Base-by-base conservation (phyloP, 1,140 invertebrate genomes). In the Achatina immaculata region DNA sequence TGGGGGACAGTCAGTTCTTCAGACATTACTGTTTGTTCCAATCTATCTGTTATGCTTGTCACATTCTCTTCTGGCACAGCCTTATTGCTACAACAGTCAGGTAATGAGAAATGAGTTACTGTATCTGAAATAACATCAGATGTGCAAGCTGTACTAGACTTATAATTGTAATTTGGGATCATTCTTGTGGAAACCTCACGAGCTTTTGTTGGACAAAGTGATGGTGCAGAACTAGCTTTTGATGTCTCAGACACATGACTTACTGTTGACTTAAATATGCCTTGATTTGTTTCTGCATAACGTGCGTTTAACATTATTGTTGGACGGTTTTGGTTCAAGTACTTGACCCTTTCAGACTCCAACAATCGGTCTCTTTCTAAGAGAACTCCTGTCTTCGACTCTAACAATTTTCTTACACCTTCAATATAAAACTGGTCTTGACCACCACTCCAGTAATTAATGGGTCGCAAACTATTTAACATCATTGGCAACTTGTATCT, bases 371-470 rank as follows among this genome's bases (percentile, higher is more conserved):
- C 71, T 73, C 71, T 43, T 34, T 73, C 40, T 34, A 73, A 34
- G 3, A 73, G 43, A 2, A 51, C 0, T 34, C 40, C 31, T 73
- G 28, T 31, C 42, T 48, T 73, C 4, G 43, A 73, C 28, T 73
- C 71, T 73, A 73, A 28, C 21, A 73, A 48, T 36, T 48, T 73
- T 73, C 71, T 43, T 4, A 73, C 71, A 51, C 71, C 43, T 24
- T 76, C 74, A 9, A 51, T 58, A 31, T 76, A 76, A 62, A 76
- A 76, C 74, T 76, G 74, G 40, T 76, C 74, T 42, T 40, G 28
- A 14, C 28, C 31, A 34, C 28, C 71, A 55, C 34, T 45, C 74
- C 74, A 76, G n/a, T 76, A 76, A n/a, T 76, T 76, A 28, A 76
- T 76, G 24, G 74, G 74, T 40, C 74, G n/a, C 36, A 76, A 65